phyloP scores from a whole-genome alignment of 1,140 invertebrate genomes.

The Zaprionus lachaisei region DNA sequence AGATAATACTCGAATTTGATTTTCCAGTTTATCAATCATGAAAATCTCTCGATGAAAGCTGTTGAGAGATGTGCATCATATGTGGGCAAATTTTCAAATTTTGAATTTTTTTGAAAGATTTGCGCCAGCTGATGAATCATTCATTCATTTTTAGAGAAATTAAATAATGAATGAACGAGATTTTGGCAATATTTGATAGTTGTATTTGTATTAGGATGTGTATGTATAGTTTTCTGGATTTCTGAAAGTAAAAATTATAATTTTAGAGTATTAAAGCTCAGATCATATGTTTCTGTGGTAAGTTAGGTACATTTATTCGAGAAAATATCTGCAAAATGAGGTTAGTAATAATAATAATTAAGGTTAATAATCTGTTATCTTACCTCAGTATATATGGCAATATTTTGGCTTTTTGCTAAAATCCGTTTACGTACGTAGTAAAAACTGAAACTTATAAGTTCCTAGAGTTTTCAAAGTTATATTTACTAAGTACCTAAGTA shows the following conservation, averaged over 20 bases:
- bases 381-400: no score
- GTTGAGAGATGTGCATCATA: slow-evolving; percentile 49
- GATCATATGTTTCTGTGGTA: not conserved
- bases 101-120: not conserved
- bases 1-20: slow-evolving; percentile 50
- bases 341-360: no score
- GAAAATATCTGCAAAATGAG: no score
- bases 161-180: not conserved
- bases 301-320: no score
- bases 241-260: not conserved
- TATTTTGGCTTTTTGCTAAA: no score
- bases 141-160: not conserved
- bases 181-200: not conserved
- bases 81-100: slow-evolving; percentile 23
- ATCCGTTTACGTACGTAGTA: no score
- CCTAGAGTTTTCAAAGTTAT: no score
- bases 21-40: slow-evolving; percentile 68
- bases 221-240: not conserved
- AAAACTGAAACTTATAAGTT: no score
- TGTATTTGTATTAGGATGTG: not conserved
- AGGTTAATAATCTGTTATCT: no score
- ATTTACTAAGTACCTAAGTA: no score
- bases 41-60: slow-evolving; percentile 13
- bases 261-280: not conserved
- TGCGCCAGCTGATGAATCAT: not conserved